Evolutionary conservation across 2,113 vertebrate species (phyloP), one percentile per base, ranked within the genome.

Genomic region (Ploceus nigricollis): DNA sequence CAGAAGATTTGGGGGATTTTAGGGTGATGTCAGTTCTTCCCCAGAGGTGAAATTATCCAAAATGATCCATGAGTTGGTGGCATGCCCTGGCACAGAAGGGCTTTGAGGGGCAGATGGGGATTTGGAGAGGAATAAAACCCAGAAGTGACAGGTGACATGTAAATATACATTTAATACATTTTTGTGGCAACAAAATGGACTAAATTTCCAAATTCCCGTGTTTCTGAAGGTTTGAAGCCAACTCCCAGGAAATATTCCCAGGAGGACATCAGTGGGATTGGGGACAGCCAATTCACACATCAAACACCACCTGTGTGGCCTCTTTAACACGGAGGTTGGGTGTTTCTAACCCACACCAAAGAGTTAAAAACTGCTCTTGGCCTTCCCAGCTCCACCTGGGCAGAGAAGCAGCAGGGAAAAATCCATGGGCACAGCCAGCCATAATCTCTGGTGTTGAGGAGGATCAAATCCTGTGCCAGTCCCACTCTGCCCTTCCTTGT

Each of bases 221-320:
- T 63, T 33, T 82, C 61, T 60, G 39, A 81, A 25, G 7, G 19
- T 53, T 37, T 77, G 57, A 86, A n/a, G 15, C 7, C 10, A 76
- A 2, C 2, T 48, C 9, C 23, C 19, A 61, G 40, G 64, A 73
- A 63, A 53, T 35, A 75, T 5, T 24, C 64, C 39, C 33, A 31
- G 53, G 3, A 2, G 1, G 3, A 35, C 1, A 1, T 42, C 35
- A 17, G 3, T 28, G n/a, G 44, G n/a, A 20, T 2, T 51, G 22
- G 18, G 8, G 13, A 61, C 20, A 73, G 39, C 4, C 22, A 53
- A 8, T 16, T 57, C 64, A 83, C 50, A 39, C 17, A 7, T 7
- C 80, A 56, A 44, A 40, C 23, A 40, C 12, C 37, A 13, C 30
- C 27, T n/a, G 30, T 13, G 23, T 0, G 0, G 6, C 23, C 42